Evolutionary conservation across 1,140 invertebrate species (phyloP).

Genomic region (Lerema accius): DNA sequence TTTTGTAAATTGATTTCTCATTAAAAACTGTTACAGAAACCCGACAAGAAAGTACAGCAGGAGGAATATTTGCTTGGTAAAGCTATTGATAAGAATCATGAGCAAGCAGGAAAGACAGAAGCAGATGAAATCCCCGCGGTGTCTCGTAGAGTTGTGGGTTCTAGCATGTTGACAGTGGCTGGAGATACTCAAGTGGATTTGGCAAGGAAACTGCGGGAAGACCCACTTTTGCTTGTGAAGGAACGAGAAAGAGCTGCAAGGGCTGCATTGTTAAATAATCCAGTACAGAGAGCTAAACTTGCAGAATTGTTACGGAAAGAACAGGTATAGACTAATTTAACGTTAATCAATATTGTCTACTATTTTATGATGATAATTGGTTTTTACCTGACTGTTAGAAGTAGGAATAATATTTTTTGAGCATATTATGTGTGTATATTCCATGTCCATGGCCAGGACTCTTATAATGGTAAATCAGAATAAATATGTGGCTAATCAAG

Average conservation of each 20-base stretch:
- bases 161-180: slow-evolving; percentile 65
- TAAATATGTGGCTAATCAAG: too few species aligned
- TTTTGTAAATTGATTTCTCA: too few species aligned
- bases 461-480: too few species aligned
- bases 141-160: slow-evolving; percentile 85
- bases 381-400: too few species aligned
- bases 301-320: slow-evolving; percentile 88
- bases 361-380: too few species aligned
- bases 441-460: too few species aligned
- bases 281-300: slow-evolving; percentile 93
- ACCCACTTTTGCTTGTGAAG: slow-evolving; percentile 93
- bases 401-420: too few species aligned
- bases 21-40: slow-evolving; percentile 84
- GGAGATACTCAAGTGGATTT: slow-evolving; percentile 90
- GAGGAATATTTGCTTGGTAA: slow-evolving; percentile 97
- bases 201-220: slow-evolving; percentile 93
- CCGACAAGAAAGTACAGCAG: slow-evolving; percentile 87
- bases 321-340: too few species aligned
- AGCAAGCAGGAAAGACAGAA: slow-evolving; percentile 85
- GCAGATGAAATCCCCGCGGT: slow-evolving; percentile 91
- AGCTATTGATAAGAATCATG: slow-evolving; percentile 93
- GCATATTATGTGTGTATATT: too few species aligned
- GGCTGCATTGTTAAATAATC: slow-evolving; percentile 92
- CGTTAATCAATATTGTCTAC: too few species aligned
- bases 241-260: slow-evolving; percentile 92